phyloP scores from a whole-genome alignment of 2,888 invertebrate species.

The Euplexia lucipara region DNA sequence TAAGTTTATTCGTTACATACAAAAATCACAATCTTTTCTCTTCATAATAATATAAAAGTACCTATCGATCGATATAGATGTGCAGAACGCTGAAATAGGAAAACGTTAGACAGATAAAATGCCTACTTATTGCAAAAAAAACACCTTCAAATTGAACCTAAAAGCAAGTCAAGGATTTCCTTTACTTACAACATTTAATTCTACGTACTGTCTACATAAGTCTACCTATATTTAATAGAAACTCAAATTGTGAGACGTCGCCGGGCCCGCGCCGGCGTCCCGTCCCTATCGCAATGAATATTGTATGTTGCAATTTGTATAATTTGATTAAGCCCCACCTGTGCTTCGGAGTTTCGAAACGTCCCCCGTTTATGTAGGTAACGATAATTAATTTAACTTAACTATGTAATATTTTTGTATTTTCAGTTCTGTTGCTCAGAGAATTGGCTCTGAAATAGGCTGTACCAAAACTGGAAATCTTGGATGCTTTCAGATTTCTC shows the following conservation, averaged over 20 bases:
- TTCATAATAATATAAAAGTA: too few relatives aligned
- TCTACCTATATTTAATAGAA: slow-evolving; percentile 34
- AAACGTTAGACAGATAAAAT: too few relatives aligned
- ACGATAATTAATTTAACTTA: slow-evolving; percentile 50
- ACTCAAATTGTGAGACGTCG: slow-evolving; percentile 38
- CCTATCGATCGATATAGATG: too few relatives aligned
- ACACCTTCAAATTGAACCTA: background rate
- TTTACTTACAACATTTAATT: background rate
- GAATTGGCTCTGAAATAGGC: background rate
- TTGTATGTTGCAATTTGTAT: slow-evolving; percentile 90
- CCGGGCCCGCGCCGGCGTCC: slow-evolving; percentile 8
- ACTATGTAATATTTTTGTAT: slow-evolving; percentile 37
- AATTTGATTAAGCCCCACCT: slow-evolving; percentile 88
- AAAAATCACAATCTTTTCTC: too few relatives aligned
- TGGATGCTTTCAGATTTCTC: too few relatives aligned
- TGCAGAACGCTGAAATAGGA: too few relatives aligned
- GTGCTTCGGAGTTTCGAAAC: slow-evolving; percentile 60
- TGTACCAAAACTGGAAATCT: too few relatives aligned
- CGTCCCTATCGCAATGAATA: slow-evolving; percentile 86
- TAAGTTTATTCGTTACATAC: too few relatives aligned
- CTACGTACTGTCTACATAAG: background rate
- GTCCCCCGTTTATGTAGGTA: slow-evolving; percentile 41
- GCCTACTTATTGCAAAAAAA: too few relatives aligned
- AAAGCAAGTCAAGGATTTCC: background rate
- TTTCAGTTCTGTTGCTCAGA: slow-evolving; percentile 19